phyloP scores from a whole-genome alignment of 2,888 invertebrate species.

The Thymelicus lineola region DNA sequence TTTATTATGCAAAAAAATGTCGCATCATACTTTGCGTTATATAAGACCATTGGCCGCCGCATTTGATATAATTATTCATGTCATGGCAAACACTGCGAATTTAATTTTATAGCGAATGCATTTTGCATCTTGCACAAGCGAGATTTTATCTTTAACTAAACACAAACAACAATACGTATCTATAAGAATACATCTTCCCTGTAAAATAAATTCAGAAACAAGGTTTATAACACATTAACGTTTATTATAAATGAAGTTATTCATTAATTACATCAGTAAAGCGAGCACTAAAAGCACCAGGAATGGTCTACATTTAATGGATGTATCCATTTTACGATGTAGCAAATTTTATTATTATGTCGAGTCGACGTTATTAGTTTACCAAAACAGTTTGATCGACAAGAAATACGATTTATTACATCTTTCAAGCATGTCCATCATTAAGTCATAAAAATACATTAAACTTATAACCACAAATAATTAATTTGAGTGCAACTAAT shows the following conservation, averaged over 20 bases:
- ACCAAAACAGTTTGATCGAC: conserved; percentile 1
- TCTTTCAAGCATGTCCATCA: neutral
- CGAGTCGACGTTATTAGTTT: conserved; percentile 13
- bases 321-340: conserved; percentile 25
- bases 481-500: too few relatives aligned
- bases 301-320: conserved; percentile 18
- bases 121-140: conserved; percentile 31
- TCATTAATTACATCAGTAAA: conserved; percentile 11
- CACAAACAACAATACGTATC: neutral
- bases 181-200: neutral
- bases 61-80: conserved; percentile 21
- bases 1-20: neutral
- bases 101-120: conserved; percentile 27
- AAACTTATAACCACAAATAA: too few relatives aligned
- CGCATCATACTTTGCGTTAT: neutral
- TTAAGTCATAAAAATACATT: too few relatives aligned
- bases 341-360: conserved; percentile 23
- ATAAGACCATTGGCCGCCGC: conserved; percentile 15
- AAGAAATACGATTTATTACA: neutral
- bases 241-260: conserved; percentile 5
- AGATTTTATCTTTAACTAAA: conserved; percentile 8
- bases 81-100: conserved; percentile 29
- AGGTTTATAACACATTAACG: neutral
- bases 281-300: conserved; percentile 23
- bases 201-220: neutral